Base-by-base conservation (phyloP, 2,888 invertebrate species). In the Tetranychus truncatus region DNA sequence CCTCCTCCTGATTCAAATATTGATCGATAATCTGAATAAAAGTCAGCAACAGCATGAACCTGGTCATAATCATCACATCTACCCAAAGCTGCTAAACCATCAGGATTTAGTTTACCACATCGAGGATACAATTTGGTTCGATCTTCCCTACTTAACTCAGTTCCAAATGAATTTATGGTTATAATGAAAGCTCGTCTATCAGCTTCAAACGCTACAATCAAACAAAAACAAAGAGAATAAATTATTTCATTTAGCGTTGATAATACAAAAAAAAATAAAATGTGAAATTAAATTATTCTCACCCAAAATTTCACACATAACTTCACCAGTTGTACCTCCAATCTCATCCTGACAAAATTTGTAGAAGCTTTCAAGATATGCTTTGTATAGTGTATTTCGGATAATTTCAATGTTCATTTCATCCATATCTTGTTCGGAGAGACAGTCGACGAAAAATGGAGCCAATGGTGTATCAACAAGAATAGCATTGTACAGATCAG, bases 321-420 rank as follows among this genome's bases (percentile, higher is more conserved):
- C 92, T 83, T 97, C 92, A 78, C 95, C 95, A 78, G 99, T 99
- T 76, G 93, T 92, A 74, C 96, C 97, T 74, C 99, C 99, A 82
- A 96, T 88, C 87, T 80, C 78, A 81, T 91, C 90, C 77, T 84
- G 81, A 85, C 99, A 99, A 84, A 97, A 97, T 77, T 89, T 89
- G 85, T 91, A 95, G 84, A 99, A 99, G 76, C 97, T 95, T 80
- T 86, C 86, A 74, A 86, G 80, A 80, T 86, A 86, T 8, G 86
- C 83, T 85, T 97, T 97, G 86, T 99, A 99, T 80, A 99, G 85
- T 55, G 97, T 99, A 84, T 99, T 99, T 82, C 99, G 89, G 81
- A 99, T 99, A 81, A 99, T 95, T 85, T 99, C 99, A 84, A 99
- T 97, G 83, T 99, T 99, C 95, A 99, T 95, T 84, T 99, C 99